Conservation (phyloP, 2,113 vertebrate species). For the Procavia capensis region DNA sequence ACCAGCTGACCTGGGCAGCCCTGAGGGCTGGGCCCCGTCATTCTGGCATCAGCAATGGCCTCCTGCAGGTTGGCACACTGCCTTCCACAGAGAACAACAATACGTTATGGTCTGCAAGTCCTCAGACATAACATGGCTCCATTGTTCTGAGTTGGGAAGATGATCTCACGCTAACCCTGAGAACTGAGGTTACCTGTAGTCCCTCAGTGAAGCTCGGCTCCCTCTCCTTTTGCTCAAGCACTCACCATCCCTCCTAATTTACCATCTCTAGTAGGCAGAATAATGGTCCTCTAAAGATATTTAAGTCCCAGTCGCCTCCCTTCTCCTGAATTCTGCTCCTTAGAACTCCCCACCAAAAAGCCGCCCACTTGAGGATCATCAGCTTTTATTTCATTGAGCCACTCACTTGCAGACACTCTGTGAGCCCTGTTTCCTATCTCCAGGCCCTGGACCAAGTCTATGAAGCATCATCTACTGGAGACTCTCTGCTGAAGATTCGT, state of each 20-base stretch:
- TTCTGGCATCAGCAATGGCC: slow-evolving; percentile 84
- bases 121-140: slow-evolving; percentile 57
- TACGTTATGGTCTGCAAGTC: slow-evolving; percentile 60
- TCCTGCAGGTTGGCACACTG: slow-evolving; percentile 84
- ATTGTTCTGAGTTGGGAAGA: slow-evolving; percentile 74
- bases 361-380: background rate
- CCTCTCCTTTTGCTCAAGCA: slow-evolving; percentile 28
- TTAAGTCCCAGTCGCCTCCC: no score
- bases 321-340: background rate
- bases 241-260: background rate
- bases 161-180: slow-evolving; percentile 62
- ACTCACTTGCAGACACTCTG: background rate
- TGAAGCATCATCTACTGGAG: background rate
- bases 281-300: background rate
- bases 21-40: slow-evolving; percentile 91
- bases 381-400: background rate
- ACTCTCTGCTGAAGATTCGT: background rate
- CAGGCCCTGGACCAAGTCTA: background rate
- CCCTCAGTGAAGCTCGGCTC: background rate
- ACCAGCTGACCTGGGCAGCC: slow-evolving; percentile 88
- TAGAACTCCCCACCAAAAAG: background rate
- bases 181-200: background rate
- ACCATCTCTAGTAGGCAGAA: background rate
- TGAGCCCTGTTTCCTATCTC: background rate
- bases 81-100: slow-evolving; percentile 69